Conservation (phyloP, 2,888 invertebrate species). For the Piscicola geometra region DNA sequence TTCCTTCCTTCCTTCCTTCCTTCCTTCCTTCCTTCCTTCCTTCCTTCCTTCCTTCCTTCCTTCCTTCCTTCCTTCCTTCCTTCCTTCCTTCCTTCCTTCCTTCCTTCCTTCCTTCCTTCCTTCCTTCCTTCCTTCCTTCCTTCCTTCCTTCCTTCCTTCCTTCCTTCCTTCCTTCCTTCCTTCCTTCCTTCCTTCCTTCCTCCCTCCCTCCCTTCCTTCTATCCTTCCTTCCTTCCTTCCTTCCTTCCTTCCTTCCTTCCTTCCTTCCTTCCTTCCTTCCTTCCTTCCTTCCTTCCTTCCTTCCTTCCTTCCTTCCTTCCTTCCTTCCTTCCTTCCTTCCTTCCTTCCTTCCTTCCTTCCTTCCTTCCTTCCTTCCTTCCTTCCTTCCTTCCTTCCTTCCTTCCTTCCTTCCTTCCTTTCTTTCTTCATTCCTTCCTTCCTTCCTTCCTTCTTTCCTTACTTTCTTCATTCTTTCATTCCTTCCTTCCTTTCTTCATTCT, state of each 20-base stretch:
- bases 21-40: constrained; percentile 8
- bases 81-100: constrained; percentile 18
- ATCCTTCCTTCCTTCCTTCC: constrained; percentile 3
- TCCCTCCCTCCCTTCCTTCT: constrained; percentile 7
- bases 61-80: background rate
- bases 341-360: constrained; percentile 30
- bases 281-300: constrained; percentile 8
- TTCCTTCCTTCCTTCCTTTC: constrained; percentile 8
- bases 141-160: constrained; percentile 24
- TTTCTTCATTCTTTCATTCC: background rate
- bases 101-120: constrained; percentile 24
- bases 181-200: constrained; percentile 11
- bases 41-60: constrained; percentile 8
- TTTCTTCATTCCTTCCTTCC: constrained; percentile 4
- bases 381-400: constrained; percentile 22
- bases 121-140: constrained; percentile 31
- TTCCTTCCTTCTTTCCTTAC: constrained; percentile 3
- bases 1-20: constrained; percentile 8
- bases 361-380: constrained; percentile 24
- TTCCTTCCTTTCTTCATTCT: background rate
- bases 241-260: constrained; percentile 11
- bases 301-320: constrained; percentile 7
- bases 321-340: constrained; percentile 27
- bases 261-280: constrained; percentile 11
- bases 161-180: constrained; percentile 8